phyloP scores from a whole-genome alignment of 2,797 vertebrate species.

The Gila robusta region DNA sequence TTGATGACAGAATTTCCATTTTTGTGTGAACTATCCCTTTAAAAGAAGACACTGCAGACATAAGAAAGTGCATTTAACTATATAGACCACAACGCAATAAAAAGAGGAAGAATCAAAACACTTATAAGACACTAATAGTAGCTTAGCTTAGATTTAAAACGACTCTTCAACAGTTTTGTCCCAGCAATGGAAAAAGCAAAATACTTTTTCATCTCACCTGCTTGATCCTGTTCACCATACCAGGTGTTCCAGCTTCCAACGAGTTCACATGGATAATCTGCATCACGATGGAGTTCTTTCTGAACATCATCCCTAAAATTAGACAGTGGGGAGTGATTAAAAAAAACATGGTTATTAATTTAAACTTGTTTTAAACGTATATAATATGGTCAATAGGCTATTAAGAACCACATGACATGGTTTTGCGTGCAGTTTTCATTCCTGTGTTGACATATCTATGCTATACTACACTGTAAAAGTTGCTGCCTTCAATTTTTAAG shows the following conservation, averaged over 20 bases:
- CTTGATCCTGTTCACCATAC: slow-evolving; percentile 97
- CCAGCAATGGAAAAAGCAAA: not conserved
- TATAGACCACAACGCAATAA: not conserved
- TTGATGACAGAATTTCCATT: not conserved
- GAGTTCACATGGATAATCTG: slow-evolving; percentile 91
- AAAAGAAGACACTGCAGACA: not conserved
- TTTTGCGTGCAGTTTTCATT: not conserved
- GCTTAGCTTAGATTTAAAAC: too few species aligned
- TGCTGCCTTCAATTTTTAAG: too few species aligned
- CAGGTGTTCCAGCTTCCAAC: slow-evolving; percentile 98
- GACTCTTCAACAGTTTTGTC: not conserved
- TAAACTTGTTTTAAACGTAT: not conserved
- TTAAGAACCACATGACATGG: not conserved
- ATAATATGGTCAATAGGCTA: not conserved
- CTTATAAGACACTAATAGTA: not conserved
- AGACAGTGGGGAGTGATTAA: slow-evolving; percentile 1
- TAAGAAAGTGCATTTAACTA: not conserved
- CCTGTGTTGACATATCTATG: not conserved
- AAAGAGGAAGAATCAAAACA: not conserved
- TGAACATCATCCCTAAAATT: slow-evolving; percentile 86
- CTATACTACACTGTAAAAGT: not conserved
- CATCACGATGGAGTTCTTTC: slow-evolving; percentile 85
- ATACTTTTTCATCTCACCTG: slow-evolving; percentile 80
- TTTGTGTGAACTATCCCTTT: not conserved
- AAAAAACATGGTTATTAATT: not conserved